Percentiles rank a stretch among this genome's conserved stretches.
These are phyloP conservation scores for Pentalonia nigronervosa DNA, from an alignment of 1,140 invertebrate species.

Conservation along the genomic window DNA sequence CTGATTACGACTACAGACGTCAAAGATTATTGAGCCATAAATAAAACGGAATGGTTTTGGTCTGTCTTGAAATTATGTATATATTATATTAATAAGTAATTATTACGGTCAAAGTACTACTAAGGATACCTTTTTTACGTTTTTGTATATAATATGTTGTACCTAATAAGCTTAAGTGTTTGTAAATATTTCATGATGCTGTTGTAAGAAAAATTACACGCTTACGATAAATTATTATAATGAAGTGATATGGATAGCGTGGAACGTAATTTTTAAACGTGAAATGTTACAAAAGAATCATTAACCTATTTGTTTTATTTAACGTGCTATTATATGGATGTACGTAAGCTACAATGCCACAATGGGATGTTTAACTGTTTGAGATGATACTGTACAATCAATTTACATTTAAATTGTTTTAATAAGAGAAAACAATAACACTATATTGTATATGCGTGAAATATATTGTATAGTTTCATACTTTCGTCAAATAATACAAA, in stretches of 20 bases:
- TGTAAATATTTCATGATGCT: not conserved
- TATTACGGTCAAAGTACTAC: not conserved
- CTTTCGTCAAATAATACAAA: not conserved
- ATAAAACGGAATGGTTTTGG: not conserved
- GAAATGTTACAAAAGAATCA: not conserved
- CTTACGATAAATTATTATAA: not conserved
- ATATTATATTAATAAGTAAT: not conserved
- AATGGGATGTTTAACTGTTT: not conserved
- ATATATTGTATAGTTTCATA: not conserved
- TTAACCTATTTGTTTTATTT: slow-evolving; percentile 1
- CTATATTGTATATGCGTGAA: not conserved
- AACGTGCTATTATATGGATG: not conserved
- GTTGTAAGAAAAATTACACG: not conserved
- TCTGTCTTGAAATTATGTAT: not conserved
- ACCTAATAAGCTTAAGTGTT: not conserved
- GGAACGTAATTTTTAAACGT: not conserved
- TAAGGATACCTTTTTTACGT: not conserved
- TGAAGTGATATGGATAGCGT: not conserved
- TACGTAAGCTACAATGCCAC: not conserved
- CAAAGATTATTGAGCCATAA: not conserved
- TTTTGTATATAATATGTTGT: not conserved
- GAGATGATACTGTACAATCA: not conserved
- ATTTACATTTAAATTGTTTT: not conserved
- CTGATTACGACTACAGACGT: not conserved
- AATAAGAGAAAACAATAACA: not conserved